Base-by-base conservation (phyloP, 2,888 invertebrate genomes). In the Catonia carolina region DNA sequence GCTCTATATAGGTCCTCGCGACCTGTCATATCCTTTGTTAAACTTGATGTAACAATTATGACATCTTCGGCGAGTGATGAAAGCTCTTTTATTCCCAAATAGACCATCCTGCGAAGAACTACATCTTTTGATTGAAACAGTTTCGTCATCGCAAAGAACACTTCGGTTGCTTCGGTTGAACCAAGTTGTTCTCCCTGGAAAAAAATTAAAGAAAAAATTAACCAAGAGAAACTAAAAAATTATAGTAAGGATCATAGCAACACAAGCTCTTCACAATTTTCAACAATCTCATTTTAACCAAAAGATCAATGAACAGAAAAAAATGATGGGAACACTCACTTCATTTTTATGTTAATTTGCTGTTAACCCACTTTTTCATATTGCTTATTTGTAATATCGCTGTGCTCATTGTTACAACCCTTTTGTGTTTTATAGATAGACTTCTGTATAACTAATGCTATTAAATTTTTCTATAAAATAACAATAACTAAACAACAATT, bases 91-190 rank as follows among this genome's bases (percentile, higher is more conserved):
- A 93, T 92, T 35, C 95, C 96, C 55, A 99, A 76, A 70, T 99
- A 99, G 3, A 99, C 95, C 82, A 99, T 85, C 6, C 99, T 80
- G 36, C 99, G 81, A 20, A 99, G 75, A 64, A 94, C 89, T 0
- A 90, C 89, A 79, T 99, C 99, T 67, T 91, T 90, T 0, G 93
- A 95, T 74, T 99, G 99, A 73, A 99, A 99, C 45, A 99, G 77
- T 74, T 99, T 99, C 0, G 99, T 99, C 81, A 98, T 97, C 1
- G 99, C 98, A 76, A 99, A 99, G 74, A 99, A 99, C 6, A 91
- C 89, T 69, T 98, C 98, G 1, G 99, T 99, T 0, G 99, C 99
- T 73, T 99, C 99, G 45, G 89, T 90, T 0, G 89, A 85, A 8
- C 89, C 91, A 60, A 99, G 78, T 66, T 85, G 82, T 71, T 98